Evolutionary conservation across 2,113 vertebrate species (phyloP), one percentile per base, ranked within the genome.

Genomic region (Strix uralensis): DNA sequence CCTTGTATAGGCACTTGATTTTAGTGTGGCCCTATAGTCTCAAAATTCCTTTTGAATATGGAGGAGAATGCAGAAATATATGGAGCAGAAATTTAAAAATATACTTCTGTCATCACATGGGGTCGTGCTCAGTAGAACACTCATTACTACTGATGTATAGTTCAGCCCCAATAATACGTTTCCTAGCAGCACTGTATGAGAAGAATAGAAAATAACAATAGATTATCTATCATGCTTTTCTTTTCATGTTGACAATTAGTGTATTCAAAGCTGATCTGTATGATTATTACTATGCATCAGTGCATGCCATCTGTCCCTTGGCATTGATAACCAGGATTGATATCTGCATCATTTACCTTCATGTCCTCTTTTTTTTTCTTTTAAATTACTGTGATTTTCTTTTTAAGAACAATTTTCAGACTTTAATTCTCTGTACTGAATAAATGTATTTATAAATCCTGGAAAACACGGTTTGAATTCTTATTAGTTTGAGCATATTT

Each of bases 91-190:
- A 3, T 2, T 32, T 42, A 49, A 93, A 93, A 93, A 42, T 34
- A 15, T 7, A 2, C 13, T 72, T 81, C 62, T 87, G 16, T 47
- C 46, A 63, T 47, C 32, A 25, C 0, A 0, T 46, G 15, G n/a
- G 22, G 6, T 66, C 12, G 0, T 25, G 14, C 6, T 86, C 7
- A 34, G 40, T 2, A 69, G 54, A 77, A 58, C 27, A 3, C 11
- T 57, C 5, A 0, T 11, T 69, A 0, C 13, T 40, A 13, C 23
- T 86, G 69, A 29, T 51, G 11, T 26, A 2, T 7, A 49, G 27
- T 34, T 20, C 16, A 62, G 34, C 13, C 36, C 18, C 8, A 77
- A 0, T 27, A 23, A 46, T 13, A 38, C 5, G 3, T 77, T 94
- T 89, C 67, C 15, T 26, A 82, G 14, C 38, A 88, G 18, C 34